Base-by-base conservation (phyloP, 2,113 vertebrate genomes). In the Oncorhynchus clarkii region DNA sequence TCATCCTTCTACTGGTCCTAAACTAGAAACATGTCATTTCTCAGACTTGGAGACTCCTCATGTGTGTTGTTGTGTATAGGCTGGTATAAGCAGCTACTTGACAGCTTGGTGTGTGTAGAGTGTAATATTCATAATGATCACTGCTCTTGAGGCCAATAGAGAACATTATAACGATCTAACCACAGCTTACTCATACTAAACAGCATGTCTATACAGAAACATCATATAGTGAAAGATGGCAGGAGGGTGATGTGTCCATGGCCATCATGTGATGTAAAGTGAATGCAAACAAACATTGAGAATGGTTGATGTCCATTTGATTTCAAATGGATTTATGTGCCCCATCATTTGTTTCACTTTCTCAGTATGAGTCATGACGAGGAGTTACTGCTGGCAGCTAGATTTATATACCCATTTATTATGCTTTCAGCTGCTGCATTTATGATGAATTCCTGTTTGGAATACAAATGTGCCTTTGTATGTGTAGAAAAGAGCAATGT, bases 361-460 rank as follows among this genome's bases (percentile, higher is more conserved):
- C 73, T 64, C 67, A 77, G 81, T 82, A 84, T 86, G 85, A 86
- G 75, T 84, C 85, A 77, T 85, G 34, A 70, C 67, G 31, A 3
- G 39, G 68, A 74, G 78, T 71, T 80, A 57, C 2, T 39, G 14
- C 77, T 77, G 79, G 85, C 82, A 82, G 77, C 73, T 70, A 74
- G 81, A 87, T 90, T 90, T 80, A 88, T 78, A 74, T 77, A 74
- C 84, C 84, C 84, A 88, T 84, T 83, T 83, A 86, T 88, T 86
- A 66, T 80, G 65, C 81, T 77, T 78, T 69, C 75, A 75, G 84
- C 73, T 16, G 77, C 72, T 76, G 69, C 82, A 82, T 86, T 77
- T 76, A 74, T 82, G 82, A 91, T 86, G 75, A 85, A 85, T 87
- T 85, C 80, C 67, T 75, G 16, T 72, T 59, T 31, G 51, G 64